A percentile compares a stretch with the other conserved stretches of the same genome.
Evolutionary conservation across 2,113 vertebrate species (phyloP).

Genomic region (Lepus timidus): DNA sequence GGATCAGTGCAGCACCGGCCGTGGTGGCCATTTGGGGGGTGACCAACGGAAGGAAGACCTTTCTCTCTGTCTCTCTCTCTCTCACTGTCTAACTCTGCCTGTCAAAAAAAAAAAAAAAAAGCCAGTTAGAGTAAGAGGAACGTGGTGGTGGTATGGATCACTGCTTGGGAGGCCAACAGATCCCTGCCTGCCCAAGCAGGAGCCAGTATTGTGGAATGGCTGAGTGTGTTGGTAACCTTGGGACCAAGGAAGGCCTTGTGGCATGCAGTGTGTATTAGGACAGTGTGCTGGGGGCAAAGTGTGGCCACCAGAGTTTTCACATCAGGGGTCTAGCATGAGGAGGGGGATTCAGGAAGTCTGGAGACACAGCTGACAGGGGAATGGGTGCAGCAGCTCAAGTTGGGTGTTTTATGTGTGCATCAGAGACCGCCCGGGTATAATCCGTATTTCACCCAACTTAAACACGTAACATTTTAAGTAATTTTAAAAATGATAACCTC

Average conservation of each 20-base stretch:
- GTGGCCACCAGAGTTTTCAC: background rate
- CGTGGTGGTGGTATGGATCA: background rate
- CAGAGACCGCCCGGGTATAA: background rate
- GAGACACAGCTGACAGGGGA: background rate
- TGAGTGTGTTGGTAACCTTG: background rate
- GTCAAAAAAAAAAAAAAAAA: background rate
- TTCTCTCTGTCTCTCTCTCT: too few species aligned
- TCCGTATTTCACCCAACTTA: background rate
- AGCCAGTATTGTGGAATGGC: background rate
- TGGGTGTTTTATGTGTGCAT: background rate
- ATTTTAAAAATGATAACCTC: background rate
- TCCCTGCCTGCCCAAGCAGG: background rate
- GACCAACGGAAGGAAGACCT: too few species aligned
- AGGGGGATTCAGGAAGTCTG: background rate
- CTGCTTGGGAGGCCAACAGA: background rate
- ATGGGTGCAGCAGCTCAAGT: background rate
- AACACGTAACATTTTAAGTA: background rate
- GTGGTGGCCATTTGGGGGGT: too few species aligned
- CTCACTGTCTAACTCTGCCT: too few species aligned
- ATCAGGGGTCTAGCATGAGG: background rate
- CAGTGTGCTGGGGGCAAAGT: background rate
- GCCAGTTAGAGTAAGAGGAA: background rate
- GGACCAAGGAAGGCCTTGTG: background rate
- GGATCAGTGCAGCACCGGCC: too few species aligned
- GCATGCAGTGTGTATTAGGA: background rate